Percentiles rank a stretch among this genome's conserved stretches.
phyloP scores from a whole-genome alignment of 2,113 vertebrate genomes.

The Danionella cerebrum region DNA sequence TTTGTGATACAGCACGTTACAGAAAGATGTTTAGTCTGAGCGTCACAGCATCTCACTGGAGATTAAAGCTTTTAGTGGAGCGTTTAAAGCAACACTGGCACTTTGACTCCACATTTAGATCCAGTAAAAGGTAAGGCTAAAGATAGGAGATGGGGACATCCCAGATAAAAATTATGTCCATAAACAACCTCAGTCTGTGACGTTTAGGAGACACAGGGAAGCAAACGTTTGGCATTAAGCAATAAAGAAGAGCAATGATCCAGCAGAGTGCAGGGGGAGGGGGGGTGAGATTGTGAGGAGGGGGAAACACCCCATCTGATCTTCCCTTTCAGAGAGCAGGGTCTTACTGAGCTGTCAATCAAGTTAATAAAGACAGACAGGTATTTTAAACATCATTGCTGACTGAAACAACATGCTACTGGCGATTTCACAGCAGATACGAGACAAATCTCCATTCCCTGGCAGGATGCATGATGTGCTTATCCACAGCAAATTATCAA shows the following conservation, averaged over 20 bases:
- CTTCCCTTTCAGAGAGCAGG: not conserved
- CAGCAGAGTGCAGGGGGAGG: not conserved
- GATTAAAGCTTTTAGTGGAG: slow-evolving; percentile 17
- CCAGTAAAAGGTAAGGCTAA: not conserved
- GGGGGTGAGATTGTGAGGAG: not conserved
- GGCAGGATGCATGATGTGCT: slow-evolving; percentile 2
- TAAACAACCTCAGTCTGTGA: slow-evolving; percentile 1
- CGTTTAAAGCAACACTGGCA: slow-evolving; percentile 12
- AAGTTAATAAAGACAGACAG: slow-evolving; percentile 15
- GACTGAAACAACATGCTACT: slow-evolving; percentile 30
- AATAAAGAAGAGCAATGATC: not conserved
- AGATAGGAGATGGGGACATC: not conserved
- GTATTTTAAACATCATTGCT: slow-evolving; percentile 2
- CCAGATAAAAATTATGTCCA: not conserved
- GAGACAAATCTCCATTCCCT: slow-evolving; percentile 32
- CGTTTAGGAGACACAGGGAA: not conserved
- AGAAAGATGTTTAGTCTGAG: slow-evolving; percentile 29
- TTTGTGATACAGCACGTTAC: not conserved
- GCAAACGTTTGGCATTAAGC: no score
- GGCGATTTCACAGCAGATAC: slow-evolving; percentile 12
- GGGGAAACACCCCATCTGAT: not conserved
- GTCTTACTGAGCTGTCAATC: slow-evolving; percentile 1
- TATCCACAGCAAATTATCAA: slow-evolving; percentile 21
- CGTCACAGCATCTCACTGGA: not conserved
- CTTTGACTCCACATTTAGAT: slow-evolving; percentile 7